phyloP scores from a whole-genome alignment of 1,140 invertebrate species.

The Sminthurinus signatus region DNA sequence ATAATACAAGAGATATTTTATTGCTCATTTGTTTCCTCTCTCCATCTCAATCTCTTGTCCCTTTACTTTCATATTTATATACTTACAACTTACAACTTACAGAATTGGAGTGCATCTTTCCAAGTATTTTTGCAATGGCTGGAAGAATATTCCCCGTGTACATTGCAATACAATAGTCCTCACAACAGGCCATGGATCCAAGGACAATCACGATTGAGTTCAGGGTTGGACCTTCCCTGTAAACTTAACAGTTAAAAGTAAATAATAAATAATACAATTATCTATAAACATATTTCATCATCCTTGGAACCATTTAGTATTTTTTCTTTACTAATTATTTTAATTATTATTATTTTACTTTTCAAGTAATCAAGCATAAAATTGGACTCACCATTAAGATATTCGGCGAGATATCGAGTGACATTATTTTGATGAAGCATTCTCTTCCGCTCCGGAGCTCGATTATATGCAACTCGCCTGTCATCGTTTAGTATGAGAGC shows the following conservation, averaged over 20 bases:
- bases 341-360: not conserved
- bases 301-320: no score
- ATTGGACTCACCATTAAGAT: not conserved
- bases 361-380: not conserved
- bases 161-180: slow-evolving; percentile 23
- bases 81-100: no score
- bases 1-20: no score
- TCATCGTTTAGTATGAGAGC: slow-evolving; percentile 29
- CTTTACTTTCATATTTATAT: no score
- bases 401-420: not conserved
- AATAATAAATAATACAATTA: no score
- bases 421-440: slow-evolving; percentile 8
- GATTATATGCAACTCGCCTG: slow-evolving; percentile 23
- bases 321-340: no score
- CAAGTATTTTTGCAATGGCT: slow-evolving; percentile 18
- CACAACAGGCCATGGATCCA: slow-evolving; percentile 22
- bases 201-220: slow-evolving; percentile 28
- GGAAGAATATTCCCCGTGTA: slow-evolving; percentile 13
- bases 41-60: no score
- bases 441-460: slow-evolving; percentile 27
- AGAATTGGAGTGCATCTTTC: not conserved
- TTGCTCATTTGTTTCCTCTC: no score
- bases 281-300: no score
- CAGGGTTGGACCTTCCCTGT: slow-evolving; percentile 14
- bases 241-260: no score